Evolutionary conservation across 2,888 invertebrate genomes (phyloP), one percentile per base, ranked within the genome.

Genomic region (Pelosia muscerda): DNA sequence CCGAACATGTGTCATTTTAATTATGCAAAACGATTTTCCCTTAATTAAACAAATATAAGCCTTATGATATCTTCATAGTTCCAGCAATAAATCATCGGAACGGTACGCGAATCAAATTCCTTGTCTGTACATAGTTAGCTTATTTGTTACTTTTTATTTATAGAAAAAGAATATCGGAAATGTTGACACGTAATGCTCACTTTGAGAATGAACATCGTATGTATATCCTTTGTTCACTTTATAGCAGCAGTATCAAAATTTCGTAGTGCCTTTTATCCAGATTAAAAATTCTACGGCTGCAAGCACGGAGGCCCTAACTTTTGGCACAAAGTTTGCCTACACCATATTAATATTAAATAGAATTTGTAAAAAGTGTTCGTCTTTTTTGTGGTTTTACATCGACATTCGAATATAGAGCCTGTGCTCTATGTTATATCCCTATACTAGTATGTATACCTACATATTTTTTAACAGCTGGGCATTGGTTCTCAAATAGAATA

Each of bases 281-380:
- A 84, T 85, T 84, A 84, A 84, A 83, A 81, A 80, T 73, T 81
- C 77, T 77, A 66, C 62, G 58, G 69, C 57, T 66, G 63, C 70
- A 69, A 66, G 56, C 28, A 25, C 22, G 13, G 42, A 49, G 66
- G 58, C 26, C 65, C 63, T 68, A 69, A 72, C 69, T 73, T 72
- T 68, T 57, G 63, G 65, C 63, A 64, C 62, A 66, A 68, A 72
- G 66, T 71, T 67, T 59, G 49, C 59, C n/a, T 49, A 67, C 68
- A 71, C 66, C 62, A 65, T 77, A 77, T 75, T 69, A 69, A 69
- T 74, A 76, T 78, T 78, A 68, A 61, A 70, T 65, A 56, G 62
- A 67, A 68, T 70, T 49, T 65, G 15, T 62, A 38, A 71, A 65
- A 67, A 69, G 63, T 69, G 34, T 57, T 67, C 23, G n/a, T 4